Conservation (phyloP, 1,140 invertebrate genomes). For the Trichonephila clavata region DNA sequence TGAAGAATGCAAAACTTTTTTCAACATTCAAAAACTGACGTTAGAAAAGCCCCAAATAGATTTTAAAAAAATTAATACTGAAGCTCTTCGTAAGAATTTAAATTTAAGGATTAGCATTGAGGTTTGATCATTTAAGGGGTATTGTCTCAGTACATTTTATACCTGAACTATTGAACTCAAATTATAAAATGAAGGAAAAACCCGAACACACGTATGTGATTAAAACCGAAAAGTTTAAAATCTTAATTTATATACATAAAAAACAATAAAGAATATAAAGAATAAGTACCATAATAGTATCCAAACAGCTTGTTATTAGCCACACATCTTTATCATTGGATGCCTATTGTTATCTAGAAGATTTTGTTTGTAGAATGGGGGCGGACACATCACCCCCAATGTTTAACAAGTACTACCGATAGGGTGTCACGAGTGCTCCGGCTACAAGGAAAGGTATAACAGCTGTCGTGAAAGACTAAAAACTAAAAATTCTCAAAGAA, state of each 20-base stretch:
- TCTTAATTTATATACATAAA: not conserved
- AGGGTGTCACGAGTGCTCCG: not conserved
- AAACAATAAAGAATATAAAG: not conserved
- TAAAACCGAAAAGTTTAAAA: not conserved
- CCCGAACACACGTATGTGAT: no score
- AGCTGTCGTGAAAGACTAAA: slow-evolving; percentile 43
- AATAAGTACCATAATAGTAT: not conserved
- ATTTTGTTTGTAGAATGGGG: not conserved
- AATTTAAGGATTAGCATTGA: no score
- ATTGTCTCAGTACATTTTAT: no score
- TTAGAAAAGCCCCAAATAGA: no score
- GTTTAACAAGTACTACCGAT: not conserved
- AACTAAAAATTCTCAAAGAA: not conserved
- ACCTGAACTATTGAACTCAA: no score
- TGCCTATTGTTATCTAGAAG: not conserved
- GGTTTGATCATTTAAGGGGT: no score
- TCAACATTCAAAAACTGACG: no score
- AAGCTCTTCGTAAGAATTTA: no score
- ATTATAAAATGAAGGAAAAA: no score
- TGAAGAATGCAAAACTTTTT: no score
- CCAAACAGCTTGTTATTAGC: not conserved
- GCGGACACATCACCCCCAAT: not conserved
- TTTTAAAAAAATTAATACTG: no score
- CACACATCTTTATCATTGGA: not conserved
- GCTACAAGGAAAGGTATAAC: not conserved